Percentiles rank a stretch among this genome's conserved stretches.
Evolutionary conservation across 2,113 vertebrate species (phyloP).

Genomic region (Penelope pileata): DNA sequence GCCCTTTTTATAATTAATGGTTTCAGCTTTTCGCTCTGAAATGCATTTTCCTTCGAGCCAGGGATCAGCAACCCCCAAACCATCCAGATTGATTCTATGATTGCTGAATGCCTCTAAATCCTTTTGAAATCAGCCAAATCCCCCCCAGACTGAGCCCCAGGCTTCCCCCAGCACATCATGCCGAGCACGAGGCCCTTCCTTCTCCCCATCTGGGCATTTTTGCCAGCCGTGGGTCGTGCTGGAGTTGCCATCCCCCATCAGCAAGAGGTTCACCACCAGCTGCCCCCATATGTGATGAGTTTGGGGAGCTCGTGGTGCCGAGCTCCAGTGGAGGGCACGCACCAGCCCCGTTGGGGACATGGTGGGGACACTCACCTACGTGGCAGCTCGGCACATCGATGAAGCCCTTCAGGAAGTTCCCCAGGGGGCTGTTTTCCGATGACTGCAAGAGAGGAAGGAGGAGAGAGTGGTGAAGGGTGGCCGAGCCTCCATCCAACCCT

Average conservation of each 20-base stretch:
- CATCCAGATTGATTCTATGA: too few species aligned
- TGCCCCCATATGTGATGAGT: not conserved
- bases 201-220: not conserved
- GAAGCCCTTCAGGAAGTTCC: constrained; percentile 94
- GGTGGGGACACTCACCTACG: constrained; percentile 83
- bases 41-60: not conserved
- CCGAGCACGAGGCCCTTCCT: not conserved
- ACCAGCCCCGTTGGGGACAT: accelerated
- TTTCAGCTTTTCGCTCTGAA: not conserved
- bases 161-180: not conserved
- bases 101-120: not conserved
- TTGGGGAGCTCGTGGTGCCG: not conserved
- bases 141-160: accelerated
- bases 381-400: constrained; percentile 95
- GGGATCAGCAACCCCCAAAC: not conserved
- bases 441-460: constrained; percentile 71
- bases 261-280: not conserved
- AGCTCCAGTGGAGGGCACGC: accelerated
- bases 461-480: accelerated
- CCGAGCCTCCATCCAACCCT: not conserved
- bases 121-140: not conserved
- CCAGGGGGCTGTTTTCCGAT: constrained; percentile 95
- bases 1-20: not conserved
- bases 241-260: not conserved
- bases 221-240: too few species aligned